These are phyloP conservation scores for Dendrocopos noguchii DNA, from an alignment of 2,113 vertebrate species.

Conservation along the genomic window DNA sequence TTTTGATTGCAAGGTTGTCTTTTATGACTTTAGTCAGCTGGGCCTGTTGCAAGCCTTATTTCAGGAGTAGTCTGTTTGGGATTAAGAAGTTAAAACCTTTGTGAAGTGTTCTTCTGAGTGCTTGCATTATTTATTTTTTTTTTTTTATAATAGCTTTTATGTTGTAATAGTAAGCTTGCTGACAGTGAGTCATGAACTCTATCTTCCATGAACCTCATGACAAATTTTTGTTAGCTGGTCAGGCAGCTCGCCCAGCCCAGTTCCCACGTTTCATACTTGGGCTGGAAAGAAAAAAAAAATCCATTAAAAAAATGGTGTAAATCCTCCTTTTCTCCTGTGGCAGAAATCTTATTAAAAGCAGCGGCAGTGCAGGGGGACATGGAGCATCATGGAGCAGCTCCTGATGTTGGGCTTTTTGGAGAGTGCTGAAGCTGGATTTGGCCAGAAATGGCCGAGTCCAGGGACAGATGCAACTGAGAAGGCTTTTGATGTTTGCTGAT, in stretches of 20 bases:
- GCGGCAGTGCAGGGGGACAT: background rate
- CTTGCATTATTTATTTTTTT: background rate
- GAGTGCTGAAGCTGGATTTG: background rate
- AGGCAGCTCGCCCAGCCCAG: slow-evolving; percentile 22
- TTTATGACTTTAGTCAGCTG: background rate
- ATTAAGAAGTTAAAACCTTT: slow-evolving; percentile 51
- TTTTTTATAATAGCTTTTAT: slow-evolving; percentile 65
- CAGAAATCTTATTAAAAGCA: background rate
- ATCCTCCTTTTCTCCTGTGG: background rate
- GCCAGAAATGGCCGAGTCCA: background rate
- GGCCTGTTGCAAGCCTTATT: background rate
- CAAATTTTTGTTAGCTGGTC: slow-evolving; percentile 58
- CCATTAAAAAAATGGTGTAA: background rate
- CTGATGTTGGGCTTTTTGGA: accelerated
- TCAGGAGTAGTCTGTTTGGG: background rate
- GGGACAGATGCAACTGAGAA: background rate
- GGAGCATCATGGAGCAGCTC: background rate
- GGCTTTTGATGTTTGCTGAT: background rate
- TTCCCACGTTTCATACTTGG: background rate
- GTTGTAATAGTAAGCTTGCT: slow-evolving; percentile 52
- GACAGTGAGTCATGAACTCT: slow-evolving; percentile 51
- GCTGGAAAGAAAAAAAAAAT: background rate
- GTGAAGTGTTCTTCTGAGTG: background rate
- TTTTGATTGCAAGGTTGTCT: background rate
- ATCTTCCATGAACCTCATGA: slow-evolving; percentile 56